Conservation (phyloP, 2,888 invertebrate genomes). For the Incurvaria masculella region DNA sequence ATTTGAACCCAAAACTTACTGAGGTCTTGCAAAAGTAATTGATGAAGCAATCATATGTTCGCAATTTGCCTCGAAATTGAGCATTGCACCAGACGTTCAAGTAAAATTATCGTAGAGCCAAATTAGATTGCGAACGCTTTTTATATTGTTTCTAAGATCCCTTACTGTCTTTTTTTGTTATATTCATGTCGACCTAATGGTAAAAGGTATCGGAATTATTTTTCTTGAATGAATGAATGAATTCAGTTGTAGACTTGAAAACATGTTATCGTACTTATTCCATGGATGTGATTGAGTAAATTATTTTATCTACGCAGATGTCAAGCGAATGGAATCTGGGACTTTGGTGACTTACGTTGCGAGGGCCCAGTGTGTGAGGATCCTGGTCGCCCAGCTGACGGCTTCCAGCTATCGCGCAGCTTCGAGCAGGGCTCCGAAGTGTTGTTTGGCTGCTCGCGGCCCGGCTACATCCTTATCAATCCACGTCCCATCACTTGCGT, state of each 20-base stretch:
- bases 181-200: too few relatives aligned
- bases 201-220: neutral
- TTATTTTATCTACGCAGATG: slow-evolving; percentile 61
- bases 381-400: slow-evolving; percentile 92
- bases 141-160: too few relatives aligned
- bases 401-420: slow-evolving; percentile 78
- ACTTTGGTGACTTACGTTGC: slow-evolving; percentile 93
- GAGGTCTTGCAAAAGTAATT: too few relatives aligned
- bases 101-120: too few relatives aligned
- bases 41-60: too few relatives aligned
- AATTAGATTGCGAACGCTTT: too few relatives aligned
- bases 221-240: neutral
- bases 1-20: too few relatives aligned
- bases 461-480: slow-evolving; percentile 91
- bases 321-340: slow-evolving; percentile 92
- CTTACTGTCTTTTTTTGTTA: too few relatives aligned
- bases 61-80: too few relatives aligned
- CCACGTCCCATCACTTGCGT: slow-evolving; percentile 88
- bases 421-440: slow-evolving; percentile 91
- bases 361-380: slow-evolving; percentile 97
- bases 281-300: slow-evolving; percentile 3
- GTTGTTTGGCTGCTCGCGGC: slow-evolving; percentile 83
- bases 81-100: too few relatives aligned
- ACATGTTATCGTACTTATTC: neutral
- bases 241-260: neutral